phyloP scores from a whole-genome alignment of 2,113 vertebrate genomes.

The Pomatorhinus ruficollis region DNA sequence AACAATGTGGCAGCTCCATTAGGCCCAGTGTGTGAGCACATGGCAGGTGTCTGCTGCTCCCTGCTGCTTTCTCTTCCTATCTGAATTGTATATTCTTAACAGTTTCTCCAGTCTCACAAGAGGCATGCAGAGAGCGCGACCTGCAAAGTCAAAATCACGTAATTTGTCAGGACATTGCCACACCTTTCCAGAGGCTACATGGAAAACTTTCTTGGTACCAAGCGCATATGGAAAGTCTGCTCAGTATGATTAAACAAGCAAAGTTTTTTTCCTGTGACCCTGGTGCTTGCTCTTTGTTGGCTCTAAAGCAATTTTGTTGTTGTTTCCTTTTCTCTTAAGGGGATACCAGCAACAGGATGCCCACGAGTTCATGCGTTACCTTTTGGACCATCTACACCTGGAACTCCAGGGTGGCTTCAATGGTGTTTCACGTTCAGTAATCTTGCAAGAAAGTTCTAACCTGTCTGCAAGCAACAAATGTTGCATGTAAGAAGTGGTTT shows the following conservation, averaged over 20 bases:
- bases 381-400: conserved; percentile 96
- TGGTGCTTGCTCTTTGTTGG: background rate
- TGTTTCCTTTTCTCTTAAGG: conserved; percentile 71
- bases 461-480: conserved; percentile 83
- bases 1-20: background rate
- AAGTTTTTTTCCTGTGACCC: background rate
- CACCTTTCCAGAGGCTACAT: background rate
- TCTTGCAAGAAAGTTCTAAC: conserved; percentile 79
- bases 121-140: accelerated
- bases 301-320: background rate
- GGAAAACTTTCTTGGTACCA: background rate
- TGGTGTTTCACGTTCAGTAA: conserved; percentile 78
- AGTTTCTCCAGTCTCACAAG: background rate
- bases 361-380: conserved; percentile 98
- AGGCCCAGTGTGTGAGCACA: background rate
- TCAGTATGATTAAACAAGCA: background rate
- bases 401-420: conserved; percentile 92
- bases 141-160: background rate
- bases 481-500: conserved; percentile 83
- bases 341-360: conserved; percentile 99
- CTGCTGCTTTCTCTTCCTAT: background rate
- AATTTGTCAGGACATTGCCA: background rate
- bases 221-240: background rate
- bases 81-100: background rate
- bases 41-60: background rate